A percentile compares a stretch with the other conserved stretches of the same genome.
Evolutionary conservation across 2,888 invertebrate species (phyloP).

Genomic region (Holacanthella duospinosa): DNA sequence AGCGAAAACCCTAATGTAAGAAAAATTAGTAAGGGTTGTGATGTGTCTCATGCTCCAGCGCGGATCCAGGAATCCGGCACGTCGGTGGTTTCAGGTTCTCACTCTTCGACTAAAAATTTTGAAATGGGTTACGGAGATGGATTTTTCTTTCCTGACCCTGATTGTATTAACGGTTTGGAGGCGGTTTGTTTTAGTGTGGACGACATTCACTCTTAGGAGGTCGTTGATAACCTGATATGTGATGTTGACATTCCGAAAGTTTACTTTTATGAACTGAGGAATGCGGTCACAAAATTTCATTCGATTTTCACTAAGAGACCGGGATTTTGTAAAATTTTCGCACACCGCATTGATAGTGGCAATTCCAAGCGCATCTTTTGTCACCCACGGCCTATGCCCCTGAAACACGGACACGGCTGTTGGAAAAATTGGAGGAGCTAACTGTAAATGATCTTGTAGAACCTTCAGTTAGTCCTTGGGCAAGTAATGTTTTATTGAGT

Average conservation of each 20-base stretch:
- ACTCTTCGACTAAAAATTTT: neutral
- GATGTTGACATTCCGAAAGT: neutral
- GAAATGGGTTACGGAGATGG: no score
- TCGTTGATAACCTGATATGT: neutral
- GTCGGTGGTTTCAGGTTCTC: neutral
- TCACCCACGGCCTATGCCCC: slow-evolving; percentile 7
- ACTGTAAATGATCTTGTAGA: slow-evolving; percentile 34
- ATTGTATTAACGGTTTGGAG: no score
- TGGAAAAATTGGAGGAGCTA: slow-evolving; percentile 24
- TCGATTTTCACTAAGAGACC: slow-evolving; percentile 14
- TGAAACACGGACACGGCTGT: no score
- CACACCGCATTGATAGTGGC: no score
- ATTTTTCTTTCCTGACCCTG: no score
- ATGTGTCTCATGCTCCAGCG: slow-evolving; percentile 3
- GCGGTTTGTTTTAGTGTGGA: no score
- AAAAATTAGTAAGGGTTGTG: neutral
- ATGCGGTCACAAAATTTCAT: no score
- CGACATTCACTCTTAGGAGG: no score
- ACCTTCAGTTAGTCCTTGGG: slow-evolving; percentile 39
- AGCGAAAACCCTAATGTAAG: neutral
- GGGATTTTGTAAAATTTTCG: no score
- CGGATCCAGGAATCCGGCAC: neutral
- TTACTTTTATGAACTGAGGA: neutral
- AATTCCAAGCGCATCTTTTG: slow-evolving; percentile 5
- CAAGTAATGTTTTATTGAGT: slow-evolving; percentile 39